Percentiles rank a stretch among this genome's conserved stretches.
These are phyloP conservation scores for Harpagus bidentatus DNA, from an alignment of 2,113 vertebrate genomes.

Conservation along the genomic window DNA sequence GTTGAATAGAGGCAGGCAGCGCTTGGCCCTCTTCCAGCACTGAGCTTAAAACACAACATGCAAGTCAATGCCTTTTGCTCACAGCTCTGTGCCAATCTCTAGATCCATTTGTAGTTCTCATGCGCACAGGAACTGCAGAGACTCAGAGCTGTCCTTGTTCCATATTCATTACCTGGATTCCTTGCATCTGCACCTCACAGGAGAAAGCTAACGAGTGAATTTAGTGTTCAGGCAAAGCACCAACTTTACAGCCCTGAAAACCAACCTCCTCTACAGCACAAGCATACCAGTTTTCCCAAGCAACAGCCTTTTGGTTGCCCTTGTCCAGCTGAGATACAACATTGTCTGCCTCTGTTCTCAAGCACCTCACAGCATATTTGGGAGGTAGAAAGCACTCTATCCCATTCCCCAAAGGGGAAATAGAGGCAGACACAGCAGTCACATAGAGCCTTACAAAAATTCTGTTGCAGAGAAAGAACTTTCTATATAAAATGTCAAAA, in stretches of 20 bases:
- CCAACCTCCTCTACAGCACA: background rate
- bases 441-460: background rate
- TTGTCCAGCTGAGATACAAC: background rate
- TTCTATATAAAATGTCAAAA: background rate
- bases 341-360: background rate
- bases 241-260: background rate
- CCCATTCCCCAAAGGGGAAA: background rate
- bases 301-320: background rate
- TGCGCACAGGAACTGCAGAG: background rate
- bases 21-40: background rate
- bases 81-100: background rate
- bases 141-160: fast-evolving
- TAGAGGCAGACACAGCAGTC: background rate
- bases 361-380: background rate
- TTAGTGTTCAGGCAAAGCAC: background rate
- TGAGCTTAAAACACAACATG: background rate
- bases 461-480: background rate
- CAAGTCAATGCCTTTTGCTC: background rate
- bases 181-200: fast-evolving
- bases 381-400: background rate
- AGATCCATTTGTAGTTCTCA: background rate
- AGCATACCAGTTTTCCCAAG: background rate
- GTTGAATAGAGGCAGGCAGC: background rate
- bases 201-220: background rate
- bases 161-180: background rate